Conservation (phyloP, 2,888 invertebrate genomes). For the Itoplectis maculator region DNA sequence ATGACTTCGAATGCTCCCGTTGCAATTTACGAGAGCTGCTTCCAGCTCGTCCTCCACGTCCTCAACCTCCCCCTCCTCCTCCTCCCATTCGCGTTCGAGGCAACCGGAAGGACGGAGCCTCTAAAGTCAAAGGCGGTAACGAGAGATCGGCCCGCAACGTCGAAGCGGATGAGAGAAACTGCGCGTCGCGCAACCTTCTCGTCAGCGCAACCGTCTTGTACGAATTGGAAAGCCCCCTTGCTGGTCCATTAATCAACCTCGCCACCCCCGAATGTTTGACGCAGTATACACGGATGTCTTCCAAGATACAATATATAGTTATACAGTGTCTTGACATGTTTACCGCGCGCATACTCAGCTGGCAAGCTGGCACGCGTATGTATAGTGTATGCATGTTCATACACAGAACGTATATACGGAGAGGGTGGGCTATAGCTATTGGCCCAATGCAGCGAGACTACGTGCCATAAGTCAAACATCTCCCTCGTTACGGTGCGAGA, state of each 20-base stretch:
- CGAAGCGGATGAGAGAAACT: slow-evolving; percentile 31
- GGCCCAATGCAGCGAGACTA: slow-evolving; percentile 29
- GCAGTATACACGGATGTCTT: slow-evolving; percentile 25
- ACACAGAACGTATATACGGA: not conserved
- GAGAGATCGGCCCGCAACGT: slow-evolving; percentile 30
- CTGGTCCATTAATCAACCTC: slow-evolving; percentile 61
- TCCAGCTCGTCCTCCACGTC: not conserved
- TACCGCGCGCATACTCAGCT: not conserved
- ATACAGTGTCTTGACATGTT: slow-evolving; percentile 1
- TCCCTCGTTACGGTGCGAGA: slow-evolving; percentile 58
- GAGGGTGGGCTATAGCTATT: not conserved
- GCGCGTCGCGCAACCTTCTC: slow-evolving; percentile 25
- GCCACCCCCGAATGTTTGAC: slow-evolving; percentile 36
- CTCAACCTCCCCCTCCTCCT: not conserved
- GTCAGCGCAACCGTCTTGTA: slow-evolving; percentile 49
- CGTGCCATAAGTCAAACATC: slow-evolving; percentile 62
- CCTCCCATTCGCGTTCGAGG: not conserved
- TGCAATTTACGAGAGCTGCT: slow-evolving; percentile 21
- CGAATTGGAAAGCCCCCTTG: slow-evolving; percentile 30
- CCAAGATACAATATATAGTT: not conserved
- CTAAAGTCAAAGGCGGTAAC: slow-evolving; percentile 54
- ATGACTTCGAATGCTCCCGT: slow-evolving; percentile 7
- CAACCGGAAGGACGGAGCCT: not conserved
- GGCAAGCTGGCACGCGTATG: not conserved
- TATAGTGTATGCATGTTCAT: not conserved